Conservation (phyloP, 2,797 vertebrate genomes). For the Sebastes nivosus region DNA sequence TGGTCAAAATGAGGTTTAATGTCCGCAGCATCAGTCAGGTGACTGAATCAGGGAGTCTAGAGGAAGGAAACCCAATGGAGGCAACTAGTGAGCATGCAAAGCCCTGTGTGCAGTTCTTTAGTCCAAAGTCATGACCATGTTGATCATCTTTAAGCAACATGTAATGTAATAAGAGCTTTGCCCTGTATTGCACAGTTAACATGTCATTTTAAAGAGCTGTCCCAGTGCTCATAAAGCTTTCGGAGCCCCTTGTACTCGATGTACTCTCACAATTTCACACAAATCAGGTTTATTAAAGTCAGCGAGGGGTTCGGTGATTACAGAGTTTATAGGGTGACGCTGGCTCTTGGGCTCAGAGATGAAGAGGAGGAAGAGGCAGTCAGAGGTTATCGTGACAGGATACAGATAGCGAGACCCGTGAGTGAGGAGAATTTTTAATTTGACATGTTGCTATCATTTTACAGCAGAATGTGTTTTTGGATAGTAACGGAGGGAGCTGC, state of each 20-base stretch:
- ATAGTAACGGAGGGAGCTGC: background rate
- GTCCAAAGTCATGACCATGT: background rate
- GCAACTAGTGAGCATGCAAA: background rate
- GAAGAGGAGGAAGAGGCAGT: background rate
- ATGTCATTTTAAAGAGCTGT: background rate
- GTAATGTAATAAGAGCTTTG: background rate
- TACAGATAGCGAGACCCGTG: background rate
- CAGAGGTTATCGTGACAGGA: background rate
- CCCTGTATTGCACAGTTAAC: background rate
- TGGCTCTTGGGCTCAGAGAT: background rate
- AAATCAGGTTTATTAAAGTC: conserved; percentile 31
- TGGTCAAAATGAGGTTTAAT: background rate
- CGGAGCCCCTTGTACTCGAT: background rate
- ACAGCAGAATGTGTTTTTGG: background rate
- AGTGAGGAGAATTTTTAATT: background rate
- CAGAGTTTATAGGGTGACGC: background rate
- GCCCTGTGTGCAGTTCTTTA: background rate
- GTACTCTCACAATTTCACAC: background rate
- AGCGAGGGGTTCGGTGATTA: conserved; percentile 4
- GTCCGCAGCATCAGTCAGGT: background rate
- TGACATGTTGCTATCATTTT: background rate
- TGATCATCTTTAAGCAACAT: background rate
- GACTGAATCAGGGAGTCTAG: background rate
- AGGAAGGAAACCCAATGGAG: background rate
- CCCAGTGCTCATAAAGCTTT: background rate